phyloP scores from a whole-genome alignment of 1,140 invertebrate species.

The Drosophila pectinifera region DNA sequence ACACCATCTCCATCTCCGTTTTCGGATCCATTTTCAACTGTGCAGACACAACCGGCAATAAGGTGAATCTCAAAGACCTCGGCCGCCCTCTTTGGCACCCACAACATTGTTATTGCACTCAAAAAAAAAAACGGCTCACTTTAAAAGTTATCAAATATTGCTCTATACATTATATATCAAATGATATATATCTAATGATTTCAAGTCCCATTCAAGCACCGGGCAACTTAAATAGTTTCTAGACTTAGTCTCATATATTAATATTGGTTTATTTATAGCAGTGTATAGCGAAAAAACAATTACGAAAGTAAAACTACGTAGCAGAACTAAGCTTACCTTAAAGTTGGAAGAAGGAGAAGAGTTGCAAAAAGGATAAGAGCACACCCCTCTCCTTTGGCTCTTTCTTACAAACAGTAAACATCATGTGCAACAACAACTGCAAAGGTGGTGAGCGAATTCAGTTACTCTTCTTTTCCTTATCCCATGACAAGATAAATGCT shows the following conservation, averaged over 20 bases:
- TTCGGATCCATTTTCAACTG: conserved; percentile 19
- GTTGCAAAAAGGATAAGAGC: conserved; percentile 13
- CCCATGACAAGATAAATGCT: conserved; percentile 18
- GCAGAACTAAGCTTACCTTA: conserved; percentile 30
- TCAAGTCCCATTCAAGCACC: too few relatives aligned
- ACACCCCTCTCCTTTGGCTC: conserved; percentile 1
- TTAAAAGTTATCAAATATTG: too few relatives aligned
- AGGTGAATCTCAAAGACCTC: conserved; percentile 28
- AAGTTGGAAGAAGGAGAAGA: conserved; percentile 41
- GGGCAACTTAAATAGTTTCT: too few relatives aligned
- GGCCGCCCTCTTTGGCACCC: conserved; percentile 1
- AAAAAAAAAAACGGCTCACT: too few relatives aligned
- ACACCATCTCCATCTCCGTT: conserved; percentile 61
- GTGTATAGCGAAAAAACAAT: conserved; percentile 9
- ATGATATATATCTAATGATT: too few relatives aligned
- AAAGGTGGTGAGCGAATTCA: background rate
- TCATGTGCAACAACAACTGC: conserved; percentile 4
- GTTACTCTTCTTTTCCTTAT: conserved; percentile 10
- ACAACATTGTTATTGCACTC: background rate
- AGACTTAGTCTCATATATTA: too few relatives aligned
- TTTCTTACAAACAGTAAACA: conserved; percentile 21
- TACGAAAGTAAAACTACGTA: conserved; percentile 10
- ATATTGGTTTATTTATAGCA: background rate
- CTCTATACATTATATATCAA: too few relatives aligned
- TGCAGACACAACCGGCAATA: conserved; percentile 35